Evolutionary conservation across 2,113 vertebrate species (phyloP).

Genomic region (Damaliscus lunatus): DNA sequence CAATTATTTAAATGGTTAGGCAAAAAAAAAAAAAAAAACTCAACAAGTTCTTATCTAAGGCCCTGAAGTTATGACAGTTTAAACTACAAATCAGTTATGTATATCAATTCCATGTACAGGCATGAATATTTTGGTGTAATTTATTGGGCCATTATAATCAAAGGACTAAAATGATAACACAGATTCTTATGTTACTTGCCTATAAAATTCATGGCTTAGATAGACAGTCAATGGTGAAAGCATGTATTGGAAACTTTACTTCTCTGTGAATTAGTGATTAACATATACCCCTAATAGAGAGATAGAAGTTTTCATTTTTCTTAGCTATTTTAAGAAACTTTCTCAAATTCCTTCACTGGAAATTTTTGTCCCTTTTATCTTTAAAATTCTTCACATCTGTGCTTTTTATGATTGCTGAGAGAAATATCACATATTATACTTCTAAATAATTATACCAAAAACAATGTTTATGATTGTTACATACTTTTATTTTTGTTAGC

Average conservation of each 20-base stretch:
- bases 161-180: neutral
- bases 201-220: neutral
- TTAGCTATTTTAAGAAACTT: neutral
- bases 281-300: neutral
- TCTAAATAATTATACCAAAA: slow-evolving; percentile 16
- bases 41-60: neutral
- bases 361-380: neutral
- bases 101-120: neutral
- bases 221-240: neutral
- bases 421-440: neutral
- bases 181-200: neutral
- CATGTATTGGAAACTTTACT: neutral
- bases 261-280: neutral
- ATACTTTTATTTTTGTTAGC: neutral
- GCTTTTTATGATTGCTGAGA: neutral
- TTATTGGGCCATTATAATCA: neutral
- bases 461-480: neutral
- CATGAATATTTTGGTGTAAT: neutral
- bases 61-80: neutral
- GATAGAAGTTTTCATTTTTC: neutral
- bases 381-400: neutral
- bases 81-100: neutral
- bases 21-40: neutral
- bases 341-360: neutral
- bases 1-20: neutral